Percentiles rank a stretch among this genome's conserved stretches.
These are phyloP conservation scores for Andrena flavipes DNA, from an alignment of 2,888 invertebrate genomes.

Conservation along the genomic window DNA sequence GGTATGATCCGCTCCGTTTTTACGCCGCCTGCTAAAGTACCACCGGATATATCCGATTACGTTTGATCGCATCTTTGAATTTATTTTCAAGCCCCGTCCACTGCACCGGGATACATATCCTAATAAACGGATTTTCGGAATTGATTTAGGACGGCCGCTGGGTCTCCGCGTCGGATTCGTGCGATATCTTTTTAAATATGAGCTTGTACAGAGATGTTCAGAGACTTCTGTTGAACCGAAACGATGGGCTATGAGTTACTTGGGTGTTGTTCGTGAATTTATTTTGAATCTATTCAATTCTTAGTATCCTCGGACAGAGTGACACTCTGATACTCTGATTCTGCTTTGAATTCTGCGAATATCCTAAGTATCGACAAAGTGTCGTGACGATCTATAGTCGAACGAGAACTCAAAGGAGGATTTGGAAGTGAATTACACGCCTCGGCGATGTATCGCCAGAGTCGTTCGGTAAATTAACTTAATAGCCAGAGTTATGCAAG, in stretches of 20 bases:
- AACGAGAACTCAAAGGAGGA: constrained; percentile 46
- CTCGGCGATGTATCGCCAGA: constrained; percentile 31
- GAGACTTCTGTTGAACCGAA: too few relatives aligned
- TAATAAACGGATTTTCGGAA: neutral
- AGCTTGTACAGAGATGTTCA: too few relatives aligned
- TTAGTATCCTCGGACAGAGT: too few relatives aligned
- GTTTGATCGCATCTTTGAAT: constrained; percentile 39
- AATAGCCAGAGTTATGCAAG: constrained; percentile 67
- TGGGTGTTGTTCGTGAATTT: too few relatives aligned
- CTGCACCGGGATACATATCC: neutral
- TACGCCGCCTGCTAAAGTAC: constrained; percentile 11
- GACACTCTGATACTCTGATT: neutral
- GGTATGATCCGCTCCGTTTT: constrained; percentile 4
- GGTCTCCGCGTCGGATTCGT: neutral
- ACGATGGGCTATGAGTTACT: too few relatives aligned
- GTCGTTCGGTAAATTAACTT: constrained; percentile 65
- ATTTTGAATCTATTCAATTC: too few relatives aligned
- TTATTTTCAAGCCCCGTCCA: constrained; percentile 4
- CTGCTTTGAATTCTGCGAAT: constrained; percentile 9
- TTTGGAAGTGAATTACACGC: constrained; percentile 55
- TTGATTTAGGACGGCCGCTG: neutral
- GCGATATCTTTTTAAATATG: neutral
- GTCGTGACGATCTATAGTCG: constrained; percentile 33
- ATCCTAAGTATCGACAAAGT: constrained; percentile 7
- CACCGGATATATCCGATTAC: constrained; percentile 15